Evolutionary conservation across 2,888 invertebrate species (phyloP), one percentile per base, ranked within the genome.

Genomic region (Ethmia dodecea): DNA sequence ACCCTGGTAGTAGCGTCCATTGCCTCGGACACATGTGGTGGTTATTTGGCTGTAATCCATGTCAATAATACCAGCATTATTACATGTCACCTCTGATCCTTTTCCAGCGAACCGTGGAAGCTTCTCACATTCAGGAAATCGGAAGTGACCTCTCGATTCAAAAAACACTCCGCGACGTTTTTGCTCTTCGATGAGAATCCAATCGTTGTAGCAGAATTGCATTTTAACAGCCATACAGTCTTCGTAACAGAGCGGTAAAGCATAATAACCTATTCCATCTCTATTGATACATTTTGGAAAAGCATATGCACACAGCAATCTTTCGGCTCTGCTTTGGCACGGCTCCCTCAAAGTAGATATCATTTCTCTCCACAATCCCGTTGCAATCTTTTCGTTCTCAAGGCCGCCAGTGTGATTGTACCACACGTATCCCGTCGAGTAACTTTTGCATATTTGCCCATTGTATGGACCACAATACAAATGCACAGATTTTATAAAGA

Each of bases 1-100:
- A 1, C 98, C 98, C 76, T 95, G 93, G 66, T 98, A 98, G 79
- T 93, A 98, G 28, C 95, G 90, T 0, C 98, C 98, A 58, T 93
- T 91, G 13, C 93, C 96, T 69, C 90, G 91, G 25, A 95, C 90
- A 74, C 98, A 98, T 49, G 94, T 93, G 67, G 92, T 92, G 46
- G 96, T 96, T 5, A 96, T 89, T 76, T 94, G 91, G 40, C 92
- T 92, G 45, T 90, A 88, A 52, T 93, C 91, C 80, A 96, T 91
- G 53, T 94, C 93, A 32, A 95, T 95, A 30, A 97, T 88, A 36
- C 93, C 93, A 35, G 95, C 92, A 74, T 94, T 93, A 1, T 96
- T 93, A 71, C 98, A 98, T 13, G 89, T 89, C 9, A 89, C 87
- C 28, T 88, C 78, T 33, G 89, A 86, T 31, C 91, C 89, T 54